Base-by-base conservation (phyloP, 2,797 vertebrate genomes). In the Chaetodon trifasciatus region DNA sequence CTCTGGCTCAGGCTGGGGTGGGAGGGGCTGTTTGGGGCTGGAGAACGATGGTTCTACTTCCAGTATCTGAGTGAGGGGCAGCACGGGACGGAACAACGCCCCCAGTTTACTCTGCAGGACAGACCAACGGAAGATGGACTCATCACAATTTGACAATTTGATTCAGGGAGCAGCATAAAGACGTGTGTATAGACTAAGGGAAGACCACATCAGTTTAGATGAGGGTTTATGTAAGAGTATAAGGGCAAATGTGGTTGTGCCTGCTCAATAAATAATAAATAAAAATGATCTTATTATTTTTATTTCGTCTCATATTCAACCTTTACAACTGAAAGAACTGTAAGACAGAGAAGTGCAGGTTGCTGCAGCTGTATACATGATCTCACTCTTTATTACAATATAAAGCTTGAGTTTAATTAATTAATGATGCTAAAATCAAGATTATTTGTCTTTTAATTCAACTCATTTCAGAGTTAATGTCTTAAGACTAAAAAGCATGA, bases 51-150 rank as follows among this genome's bases (percentile, higher is more conserved):
- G 92, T 0, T 93, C 95, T 69, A 95, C 96, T 72, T 97, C 96
- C 57, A 96, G 93, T 7, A 96, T 93, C 66, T 96, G 96, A 86
- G 97, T 96, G 57, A 96, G 81, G n/a, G 95, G 93, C 87, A 96
- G 88, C 76, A 96, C 82, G 1, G 95, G 94, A 47, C 92, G 93
- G 85, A 96, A 96, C 74, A 96, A 84, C 1, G 93, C 81, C 0
- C 93, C 91, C 52, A 95, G 86, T 93, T 98, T 87, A 11, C 96
- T 96, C 93, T 99, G 90, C n/a, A 86, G 53, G 23, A 78, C 19
- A 70, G 13, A 87, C n/a, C 4, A 28, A 78, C 15, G n/a, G 37
- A 16, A 71, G 28, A 17, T 8, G 2, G 11, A 57, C 42, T 24
- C 35, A 39, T 23, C 55, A 39, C 10, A 44, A 32, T 32, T 32